Base-by-base conservation (phyloP, 2,888 invertebrate species). In the Aporophyla nigra region DNA sequence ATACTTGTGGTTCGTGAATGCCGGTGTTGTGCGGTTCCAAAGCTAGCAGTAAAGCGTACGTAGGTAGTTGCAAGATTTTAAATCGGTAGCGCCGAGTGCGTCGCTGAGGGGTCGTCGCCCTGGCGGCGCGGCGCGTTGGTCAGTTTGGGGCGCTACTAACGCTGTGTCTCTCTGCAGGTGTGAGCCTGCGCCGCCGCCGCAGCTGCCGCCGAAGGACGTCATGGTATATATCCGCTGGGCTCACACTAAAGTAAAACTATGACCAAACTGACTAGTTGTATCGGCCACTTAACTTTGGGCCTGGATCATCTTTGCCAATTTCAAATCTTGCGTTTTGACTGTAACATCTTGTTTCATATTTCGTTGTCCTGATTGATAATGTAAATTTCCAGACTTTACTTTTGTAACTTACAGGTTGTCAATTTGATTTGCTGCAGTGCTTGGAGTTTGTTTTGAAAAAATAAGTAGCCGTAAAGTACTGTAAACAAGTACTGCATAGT, bases 391-490 rank as follows among this genome's bases (percentile, higher is more conserved):
- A 95, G 94, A 94, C 80, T 91, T 95, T 92, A 92, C 92, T 93
- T 94, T 96, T 96, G 95, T 96, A 97, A 97, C 95, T 97, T 97
- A 95, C 97, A 97, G 97, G 97, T 96, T 96, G 94, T 93, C 95
- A 94, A 94, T 96, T 96, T 97, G 95, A 94, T 97, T 97, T 97
- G 97, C 96, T 95, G 97, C 97, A 97, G 97, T 97, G 97, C 97
- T 97, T 97, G 97, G 97, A 96, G 96, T 96, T 96, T 96, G 95
- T 95, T 97, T 97, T 95, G 93, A 94, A 94, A 93, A 94, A 94
- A 95, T 94, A 93, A 33, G 95, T 96, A 96, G 96, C 95, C 95
- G 96, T 96, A 96, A 96, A 96, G 96, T 96, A 96, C 96, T 96
- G 94, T 94, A 96, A 96, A 95, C 96, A 96, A 97, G 97, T 97